Evolutionary conservation across 2,113 vertebrate genomes (phyloP), one percentile per base, ranked within the genome.

Genomic region (Ochotona curzoniae): DNA sequence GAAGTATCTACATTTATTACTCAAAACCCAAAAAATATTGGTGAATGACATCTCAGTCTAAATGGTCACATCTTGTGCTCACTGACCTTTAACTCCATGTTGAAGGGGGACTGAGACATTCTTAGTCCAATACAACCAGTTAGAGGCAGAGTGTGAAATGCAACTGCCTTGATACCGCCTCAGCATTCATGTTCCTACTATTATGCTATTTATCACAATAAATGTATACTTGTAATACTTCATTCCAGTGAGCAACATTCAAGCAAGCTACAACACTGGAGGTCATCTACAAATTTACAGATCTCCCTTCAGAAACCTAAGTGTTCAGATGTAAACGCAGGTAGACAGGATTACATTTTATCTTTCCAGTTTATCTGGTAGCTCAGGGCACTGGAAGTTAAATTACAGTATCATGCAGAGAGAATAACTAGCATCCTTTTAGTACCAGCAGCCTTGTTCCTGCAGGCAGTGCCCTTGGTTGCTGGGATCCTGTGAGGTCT

Each of bases 1-100:
- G 15, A 17, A 93, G 79, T 26, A 60, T 30, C 32, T 30, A 54
- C 38, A 93, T 91, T 87, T 89, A 92, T 94, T 96, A 87, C 70
- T 95, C 35, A 87, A 75, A 85, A 86, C n/a, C 9, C 49, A 82
- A 38, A 87, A 87, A 89, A 79, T 89, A 79, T 32, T 23, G 14
- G 12, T 0, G 69, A 87, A 83, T 84, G 75, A 23, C 25, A 79
- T 69, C 20, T 69, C 64, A 64, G 21, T 12, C 63, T 90, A 32
- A 85, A 61, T 54, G 60, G 26, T 71, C 80, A 44, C 75, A 44
- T 13, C 66, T 75, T 92, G 12, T 78, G 10, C 30, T 87, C 84
- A 81, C 8, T 73, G 61, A 14, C 12, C 89, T 95, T 91, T 44
- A 87, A 91, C 60, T 30, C 30, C 30, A 80, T 69, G 30, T 26